These are phyloP conservation scores for Ichneumon xanthorius DNA, from an alignment of 2,888 invertebrate genomes.

Conservation along the genomic window DNA sequence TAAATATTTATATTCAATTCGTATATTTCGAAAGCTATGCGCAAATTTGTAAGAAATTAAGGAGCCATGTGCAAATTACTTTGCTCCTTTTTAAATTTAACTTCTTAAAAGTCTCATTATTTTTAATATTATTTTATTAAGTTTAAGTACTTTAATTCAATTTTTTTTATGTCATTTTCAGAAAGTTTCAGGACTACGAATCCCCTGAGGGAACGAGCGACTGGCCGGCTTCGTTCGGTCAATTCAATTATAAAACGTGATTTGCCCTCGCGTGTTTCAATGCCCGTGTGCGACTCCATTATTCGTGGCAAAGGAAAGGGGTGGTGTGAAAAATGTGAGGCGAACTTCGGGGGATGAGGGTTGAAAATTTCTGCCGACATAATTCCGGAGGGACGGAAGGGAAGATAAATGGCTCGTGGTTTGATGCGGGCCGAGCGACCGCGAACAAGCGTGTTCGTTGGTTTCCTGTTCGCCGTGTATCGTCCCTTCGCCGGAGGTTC, in stretches of 20 bases:
- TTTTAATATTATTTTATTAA: too few relatives aligned
- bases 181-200: too few relatives aligned
- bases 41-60: too few relatives aligned
- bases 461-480: conserved; percentile 39
- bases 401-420: conserved; percentile 55
- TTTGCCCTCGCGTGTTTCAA: neutral
- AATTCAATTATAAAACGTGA: neutral
- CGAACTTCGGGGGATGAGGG: conserved; percentile 8
- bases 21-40: too few relatives aligned
- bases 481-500: conserved; percentile 40
- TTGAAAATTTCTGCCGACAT: conserved; percentile 40
- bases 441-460: conserved; percentile 33
- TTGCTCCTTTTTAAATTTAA: too few relatives aligned
- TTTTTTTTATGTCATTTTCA: too few relatives aligned
- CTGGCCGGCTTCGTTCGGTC: neutral
- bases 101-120: too few relatives aligned
- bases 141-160: too few relatives aligned
- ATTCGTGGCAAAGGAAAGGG: neutral
- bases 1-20: too few relatives aligned
- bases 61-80: too few relatives aligned
- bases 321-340: conserved; percentile 19
- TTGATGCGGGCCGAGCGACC: conserved; percentile 31
- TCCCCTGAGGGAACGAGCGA: too few relatives aligned
- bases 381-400: conserved; percentile 28
- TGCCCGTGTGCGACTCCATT: neutral